phyloP scores from a whole-genome alignment of 2,113 vertebrate genomes.

The Corythornis vintsioides region DNA sequence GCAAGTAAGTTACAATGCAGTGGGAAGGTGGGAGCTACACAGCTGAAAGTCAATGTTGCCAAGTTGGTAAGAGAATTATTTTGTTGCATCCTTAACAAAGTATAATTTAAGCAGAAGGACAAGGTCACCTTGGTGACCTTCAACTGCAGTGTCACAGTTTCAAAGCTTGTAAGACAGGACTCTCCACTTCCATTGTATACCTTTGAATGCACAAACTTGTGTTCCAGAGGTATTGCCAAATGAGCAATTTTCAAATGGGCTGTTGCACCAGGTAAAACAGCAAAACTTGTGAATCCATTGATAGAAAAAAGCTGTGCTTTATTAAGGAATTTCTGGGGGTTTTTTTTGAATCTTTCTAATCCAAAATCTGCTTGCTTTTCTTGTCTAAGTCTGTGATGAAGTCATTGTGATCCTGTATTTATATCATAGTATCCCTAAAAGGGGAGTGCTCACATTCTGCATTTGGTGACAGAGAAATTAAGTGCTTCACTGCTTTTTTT shows the following conservation, averaged over 20 bases:
- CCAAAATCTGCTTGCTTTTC: neutral
- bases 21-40: neutral
- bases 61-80: neutral
- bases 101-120: neutral
- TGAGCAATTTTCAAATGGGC: neutral
- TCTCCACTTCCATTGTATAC: neutral
- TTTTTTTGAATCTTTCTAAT: neutral
- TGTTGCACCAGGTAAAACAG: neutral
- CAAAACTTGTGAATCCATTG: neutral
- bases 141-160: neutral
- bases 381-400: neutral
- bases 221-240: neutral
- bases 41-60: neutral
- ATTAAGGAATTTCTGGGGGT: neutral
- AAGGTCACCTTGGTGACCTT: neutral
- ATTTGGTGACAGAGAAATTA: neutral
- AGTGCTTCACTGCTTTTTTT: neutral
- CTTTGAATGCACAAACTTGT: neutral
- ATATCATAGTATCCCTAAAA: neutral
- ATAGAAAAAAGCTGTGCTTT: neutral
- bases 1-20: neutral
- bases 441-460: neutral
- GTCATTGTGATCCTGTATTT: accelerated
- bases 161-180: neutral
- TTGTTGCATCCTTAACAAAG: neutral